Conservation (phyloP, 2,113 vertebrate species). For the Lagopus muta region DNA sequence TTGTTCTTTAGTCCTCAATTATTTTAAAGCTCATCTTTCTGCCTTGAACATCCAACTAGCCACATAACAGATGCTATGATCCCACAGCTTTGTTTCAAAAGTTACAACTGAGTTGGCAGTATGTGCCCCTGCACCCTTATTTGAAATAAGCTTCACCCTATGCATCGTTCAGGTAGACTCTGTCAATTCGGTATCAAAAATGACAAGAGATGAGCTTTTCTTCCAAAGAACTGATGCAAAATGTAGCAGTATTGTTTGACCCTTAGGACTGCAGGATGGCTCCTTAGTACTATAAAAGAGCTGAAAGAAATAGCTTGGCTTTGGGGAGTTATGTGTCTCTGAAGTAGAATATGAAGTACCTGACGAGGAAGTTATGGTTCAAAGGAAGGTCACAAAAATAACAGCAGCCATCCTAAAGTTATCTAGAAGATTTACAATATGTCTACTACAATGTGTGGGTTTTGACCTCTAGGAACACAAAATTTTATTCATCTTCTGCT, state of each 20-base stretch:
- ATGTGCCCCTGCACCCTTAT: slow-evolving; percentile 9
- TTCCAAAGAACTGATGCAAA: slow-evolving; percentile 36
- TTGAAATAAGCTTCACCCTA: slow-evolving; percentile 37
- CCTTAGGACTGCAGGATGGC: background rate
- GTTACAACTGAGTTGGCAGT: background rate
- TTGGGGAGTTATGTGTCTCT: slow-evolving; percentile 68
- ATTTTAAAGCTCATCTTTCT: slow-evolving; percentile 8
- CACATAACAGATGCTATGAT: background rate
- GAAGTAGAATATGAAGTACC: slow-evolving; percentile 77
- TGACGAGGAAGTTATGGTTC: slow-evolving; percentile 83
- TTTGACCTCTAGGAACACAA: slow-evolving; percentile 74
- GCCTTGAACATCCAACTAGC: background rate
- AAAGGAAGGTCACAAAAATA: slow-evolving; percentile 84
- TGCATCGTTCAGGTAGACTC: slow-evolving; percentile 25
- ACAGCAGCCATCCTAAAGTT: slow-evolving; percentile 76
- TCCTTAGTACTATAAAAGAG: slow-evolving; percentile 66
- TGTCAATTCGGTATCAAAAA: slow-evolving; percentile 27
- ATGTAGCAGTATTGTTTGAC: slow-evolving; percentile 26
- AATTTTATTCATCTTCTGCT: slow-evolving; percentile 73
- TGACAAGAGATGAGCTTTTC: slow-evolving; percentile 48
- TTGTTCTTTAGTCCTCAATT: background rate
- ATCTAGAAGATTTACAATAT: slow-evolving; percentile 83
- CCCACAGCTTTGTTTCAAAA: slow-evolving; percentile 16
- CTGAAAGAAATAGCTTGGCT: slow-evolving; percentile 65
- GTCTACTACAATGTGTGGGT: slow-evolving; percentile 70